Base-by-base conservation (phyloP, 2,797 vertebrate species). In the Lindbergichthys nudifrons region DNA sequence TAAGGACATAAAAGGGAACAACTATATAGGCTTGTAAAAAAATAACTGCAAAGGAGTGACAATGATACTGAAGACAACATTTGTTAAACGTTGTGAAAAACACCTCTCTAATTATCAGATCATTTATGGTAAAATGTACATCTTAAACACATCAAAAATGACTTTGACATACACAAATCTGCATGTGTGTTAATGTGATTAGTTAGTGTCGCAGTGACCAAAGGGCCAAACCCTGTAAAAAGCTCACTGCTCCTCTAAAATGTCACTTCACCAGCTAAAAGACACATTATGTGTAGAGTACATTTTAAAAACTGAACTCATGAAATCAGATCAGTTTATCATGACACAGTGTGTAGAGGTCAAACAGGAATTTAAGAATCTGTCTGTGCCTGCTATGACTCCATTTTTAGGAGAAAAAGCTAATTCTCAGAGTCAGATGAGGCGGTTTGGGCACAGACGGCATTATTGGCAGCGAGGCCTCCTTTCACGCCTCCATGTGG, bases 371-470 rank as follows among this genome's bases (percentile, higher is more conserved):
- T 36, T 9, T 9, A 7, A 36, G 26, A 36, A 36, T 6, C 1
- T 36, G 5, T 36, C 32, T 36, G 32, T 36, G 32, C 32, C 32
- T 36, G 32, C 6, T 36, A 9, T 36, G 32, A 36, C 26, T 26
- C 11, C 21, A 32, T 42, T 30, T 30, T 75, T 23, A 18, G 12
- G 42, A 39, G 3, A 1, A 21, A 9, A 7, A 19, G n/a, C 10
- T 57, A 21, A 19, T 39, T 53, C 7, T 2, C 42, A 65, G 13
- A 52, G 39, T n/a, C 42, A 59, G 9, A 19, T 66, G 46, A 63
- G 47, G 56, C 21, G 13, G 19, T 43, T 46, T 54, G 14, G 36
- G 62, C n/a, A 59, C 63, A 71, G 57, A 54, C 21, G 19, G 30
- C 8, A 12, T 10, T 5, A 39, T 2, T 74, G 46, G 57, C 39